A percentile compares a stretch with the other conserved stretches of the same genome.
These are phyloP conservation scores for Hipposideros larvatus DNA, from an alignment of 2,797 vertebrate genomes.

Conservation along the genomic window DNA sequence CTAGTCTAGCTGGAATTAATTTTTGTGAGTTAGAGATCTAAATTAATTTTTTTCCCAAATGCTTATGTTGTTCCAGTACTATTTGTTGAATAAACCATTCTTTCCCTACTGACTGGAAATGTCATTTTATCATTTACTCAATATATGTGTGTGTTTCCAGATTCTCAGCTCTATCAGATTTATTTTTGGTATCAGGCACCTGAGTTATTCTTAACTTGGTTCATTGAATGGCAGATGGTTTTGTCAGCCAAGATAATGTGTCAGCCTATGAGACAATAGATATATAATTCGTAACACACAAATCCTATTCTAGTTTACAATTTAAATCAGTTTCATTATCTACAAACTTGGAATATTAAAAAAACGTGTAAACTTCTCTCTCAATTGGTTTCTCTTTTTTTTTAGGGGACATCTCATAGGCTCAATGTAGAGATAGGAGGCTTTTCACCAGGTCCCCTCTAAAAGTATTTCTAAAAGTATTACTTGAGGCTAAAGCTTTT, in stretches of 20 bases:
- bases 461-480: neutral
- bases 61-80: neutral
- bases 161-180: conserved; percentile 56
- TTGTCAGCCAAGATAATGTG: conserved; percentile 52
- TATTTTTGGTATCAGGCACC: conserved; percentile 73
- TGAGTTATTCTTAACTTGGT: conserved; percentile 65
- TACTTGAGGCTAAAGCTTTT: conserved; percentile 58
- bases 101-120: conserved; percentile 28
- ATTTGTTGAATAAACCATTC: conserved; percentile 25
- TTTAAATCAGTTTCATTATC: conserved; percentile 55
- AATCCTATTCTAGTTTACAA: conserved; percentile 53
- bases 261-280: conserved; percentile 42
- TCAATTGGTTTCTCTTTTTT: conserved; percentile 13
- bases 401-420: conserved; percentile 21
- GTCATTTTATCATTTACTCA: neutral
- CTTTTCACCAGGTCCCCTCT: neutral
- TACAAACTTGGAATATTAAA: conserved; percentile 63
- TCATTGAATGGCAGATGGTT: conserved; percentile 60
- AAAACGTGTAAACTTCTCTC: conserved; percentile 65
- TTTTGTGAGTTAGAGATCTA: conserved; percentile 38
- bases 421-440: neutral
- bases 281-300: conserved; percentile 30
- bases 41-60: neutral
- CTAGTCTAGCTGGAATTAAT: neutral
- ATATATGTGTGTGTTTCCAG: conserved; percentile 32